Evolutionary conservation across 2,888 invertebrate genomes (phyloP).

Genomic region (Tyria jacobaeae): DNA sequence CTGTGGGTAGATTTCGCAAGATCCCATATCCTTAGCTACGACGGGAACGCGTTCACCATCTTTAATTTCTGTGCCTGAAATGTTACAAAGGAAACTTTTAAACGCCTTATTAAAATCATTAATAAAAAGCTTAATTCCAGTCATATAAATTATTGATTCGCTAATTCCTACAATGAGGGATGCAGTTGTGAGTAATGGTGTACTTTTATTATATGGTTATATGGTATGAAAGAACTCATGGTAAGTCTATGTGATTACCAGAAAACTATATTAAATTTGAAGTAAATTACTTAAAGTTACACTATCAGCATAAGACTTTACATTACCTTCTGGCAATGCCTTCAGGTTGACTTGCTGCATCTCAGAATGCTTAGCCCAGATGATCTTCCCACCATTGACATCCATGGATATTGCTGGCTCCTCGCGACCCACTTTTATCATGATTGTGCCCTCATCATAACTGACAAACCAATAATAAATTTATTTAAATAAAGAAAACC

Average conservation of each 20-base stretch:
- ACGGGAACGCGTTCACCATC: constrained; percentile 98
- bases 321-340: constrained; percentile 90
- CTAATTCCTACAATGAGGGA: too few species aligned
- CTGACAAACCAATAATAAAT: constrained; percentile 55
- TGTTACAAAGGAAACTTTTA: not conserved
- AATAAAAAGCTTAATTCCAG: too few species aligned
- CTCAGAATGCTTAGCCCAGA: constrained; percentile 99
- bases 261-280: too few species aligned
- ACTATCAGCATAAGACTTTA: too few species aligned
- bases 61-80: constrained; percentile 89
- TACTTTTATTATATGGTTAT: too few species aligned
- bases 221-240: too few species aligned
- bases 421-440: constrained; percentile 98
- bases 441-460: constrained; percentile 98
- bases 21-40: constrained; percentile 99
- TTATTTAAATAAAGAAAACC: not conserved
- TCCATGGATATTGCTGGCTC: constrained; percentile 99
- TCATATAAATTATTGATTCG: too few species aligned
- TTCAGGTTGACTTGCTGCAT: constrained; percentile 98
- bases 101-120: too few species aligned
- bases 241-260: too few species aligned
- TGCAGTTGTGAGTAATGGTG: too few species aligned
- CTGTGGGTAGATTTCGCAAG: constrained; percentile 99
- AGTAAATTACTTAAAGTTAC: too few species aligned
- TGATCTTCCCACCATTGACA: constrained; percentile 98